phyloP scores from a whole-genome alignment of 2,113 vertebrate species.

The Spea bombifrons region DNA sequence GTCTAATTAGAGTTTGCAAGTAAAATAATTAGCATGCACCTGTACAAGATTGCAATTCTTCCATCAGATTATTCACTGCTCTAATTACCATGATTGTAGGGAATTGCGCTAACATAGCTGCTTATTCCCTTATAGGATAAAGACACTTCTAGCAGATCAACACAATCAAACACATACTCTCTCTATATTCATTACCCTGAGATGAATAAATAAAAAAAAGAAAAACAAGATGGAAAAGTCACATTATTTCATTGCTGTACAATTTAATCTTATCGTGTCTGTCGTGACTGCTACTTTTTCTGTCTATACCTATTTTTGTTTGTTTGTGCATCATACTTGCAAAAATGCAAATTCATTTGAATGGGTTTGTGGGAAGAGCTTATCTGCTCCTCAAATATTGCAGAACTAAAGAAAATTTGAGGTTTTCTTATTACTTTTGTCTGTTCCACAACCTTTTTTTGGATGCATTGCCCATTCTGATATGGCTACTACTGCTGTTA shows the following conservation, averaged over 20 bases:
- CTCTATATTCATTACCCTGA: constrained; percentile 44
- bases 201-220: constrained; percentile 40
- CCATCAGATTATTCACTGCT: constrained; percentile 49
- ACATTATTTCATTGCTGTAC: constrained; percentile 27
- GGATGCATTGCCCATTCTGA: no score
- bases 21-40: constrained; percentile 38
- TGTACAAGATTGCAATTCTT: constrained; percentile 34
- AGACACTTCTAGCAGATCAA: constrained; percentile 46
- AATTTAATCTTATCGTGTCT: constrained; percentile 26
- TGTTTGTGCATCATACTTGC: constrained; percentile 22
- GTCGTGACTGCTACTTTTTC: constrained; percentile 20
- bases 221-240: constrained; percentile 39
- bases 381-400: background rate
- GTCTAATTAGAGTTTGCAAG: constrained; percentile 32
- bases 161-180: constrained; percentile 46
- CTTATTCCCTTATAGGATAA: constrained; percentile 49
- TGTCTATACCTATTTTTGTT: background rate
- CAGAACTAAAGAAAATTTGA: no score
- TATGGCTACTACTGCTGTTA: no score
- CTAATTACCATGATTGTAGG: constrained; percentile 49
- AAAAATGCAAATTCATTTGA: constrained; percentile 21
- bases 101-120: constrained; percentile 41
- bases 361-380: constrained; percentile 11
- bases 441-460: no score
- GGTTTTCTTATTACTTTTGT: no score